Evolutionary conservation across 2,113 vertebrate species (phyloP).

Genomic region (Hippoglossus stenolepis): DNA sequence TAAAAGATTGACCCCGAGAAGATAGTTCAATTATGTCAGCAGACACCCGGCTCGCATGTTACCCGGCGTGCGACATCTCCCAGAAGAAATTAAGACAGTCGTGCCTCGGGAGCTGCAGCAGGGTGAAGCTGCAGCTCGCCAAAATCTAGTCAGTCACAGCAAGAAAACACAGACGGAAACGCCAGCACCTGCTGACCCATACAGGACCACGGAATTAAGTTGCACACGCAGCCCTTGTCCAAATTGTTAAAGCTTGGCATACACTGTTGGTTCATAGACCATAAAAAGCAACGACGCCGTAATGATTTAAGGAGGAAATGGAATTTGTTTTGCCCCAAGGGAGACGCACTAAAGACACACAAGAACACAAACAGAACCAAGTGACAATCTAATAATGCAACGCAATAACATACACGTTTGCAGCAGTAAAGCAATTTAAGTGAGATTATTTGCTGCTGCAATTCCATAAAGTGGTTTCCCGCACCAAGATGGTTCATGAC

Average conservation of each 20-base stretch:
- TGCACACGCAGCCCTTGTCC: constrained; percentile 8
- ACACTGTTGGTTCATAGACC: background rate
- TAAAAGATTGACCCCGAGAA: constrained; percentile 37
- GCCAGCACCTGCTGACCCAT: background rate
- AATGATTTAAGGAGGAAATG: constrained; percentile 28
- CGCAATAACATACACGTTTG: constrained; percentile 56
- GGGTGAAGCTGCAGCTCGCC: background rate
- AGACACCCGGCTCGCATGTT: constrained; percentile 9
- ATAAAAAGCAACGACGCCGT: background rate
- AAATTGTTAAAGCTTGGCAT: constrained; percentile 15
- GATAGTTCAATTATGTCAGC: constrained; percentile 37
- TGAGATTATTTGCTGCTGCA: constrained; percentile 56
- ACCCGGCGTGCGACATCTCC: background rate
- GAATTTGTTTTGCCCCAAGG: constrained; percentile 4
- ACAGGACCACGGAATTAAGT: constrained; percentile 7
- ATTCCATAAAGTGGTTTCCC: constrained; percentile 56
- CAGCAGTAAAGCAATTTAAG: constrained; percentile 47
- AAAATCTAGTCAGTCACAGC: background rate
- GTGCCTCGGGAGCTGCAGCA: background rate
- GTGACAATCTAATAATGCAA: constrained; percentile 46
- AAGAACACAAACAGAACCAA: background rate
- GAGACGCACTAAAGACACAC: background rate
- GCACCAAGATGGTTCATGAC: constrained; percentile 12
- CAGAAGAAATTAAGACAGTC: background rate
- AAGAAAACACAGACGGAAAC: constrained; percentile 12